Conservation (phyloP, 2,888 invertebrate species). For the Melanotus villosus region DNA sequence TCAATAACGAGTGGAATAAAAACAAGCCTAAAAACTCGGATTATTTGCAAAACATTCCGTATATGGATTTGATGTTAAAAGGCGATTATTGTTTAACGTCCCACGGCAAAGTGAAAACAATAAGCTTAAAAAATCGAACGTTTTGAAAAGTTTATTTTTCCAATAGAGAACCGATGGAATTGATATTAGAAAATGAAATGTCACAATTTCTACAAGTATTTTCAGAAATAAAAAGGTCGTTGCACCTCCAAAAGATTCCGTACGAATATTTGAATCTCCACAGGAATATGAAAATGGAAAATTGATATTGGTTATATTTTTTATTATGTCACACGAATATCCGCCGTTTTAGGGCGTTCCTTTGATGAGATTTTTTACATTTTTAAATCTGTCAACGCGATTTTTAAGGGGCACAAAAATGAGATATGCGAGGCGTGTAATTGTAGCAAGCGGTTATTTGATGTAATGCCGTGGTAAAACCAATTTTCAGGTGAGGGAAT, state of each 20-base stretch:
- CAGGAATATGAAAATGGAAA: not conserved
- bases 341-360: not conserved
- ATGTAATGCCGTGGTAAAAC: not conserved
- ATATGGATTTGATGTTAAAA: no score
- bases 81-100: not conserved
- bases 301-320: not conserved
- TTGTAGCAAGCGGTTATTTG: not conserved
- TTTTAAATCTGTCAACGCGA: no score
- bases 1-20: not conserved
- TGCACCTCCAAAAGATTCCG: not conserved
- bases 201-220: no score
- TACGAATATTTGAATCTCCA: not conserved
- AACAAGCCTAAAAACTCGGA: not conserved
- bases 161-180: not conserved
- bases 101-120: not conserved
- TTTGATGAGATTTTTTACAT: not conserved
- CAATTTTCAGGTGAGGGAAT: not conserved
- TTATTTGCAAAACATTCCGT: not conserved
- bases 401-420: no score
- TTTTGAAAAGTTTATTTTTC: not conserved
- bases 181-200: not conserved
- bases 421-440: no score
- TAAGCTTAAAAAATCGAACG: no score
- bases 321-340: not conserved
- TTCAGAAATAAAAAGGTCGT: slow-evolving; percentile 6